Evolutionary conservation across 2,797 vertebrate genomes (phyloP).

Genomic region (Girardinus metallicus): DNA sequence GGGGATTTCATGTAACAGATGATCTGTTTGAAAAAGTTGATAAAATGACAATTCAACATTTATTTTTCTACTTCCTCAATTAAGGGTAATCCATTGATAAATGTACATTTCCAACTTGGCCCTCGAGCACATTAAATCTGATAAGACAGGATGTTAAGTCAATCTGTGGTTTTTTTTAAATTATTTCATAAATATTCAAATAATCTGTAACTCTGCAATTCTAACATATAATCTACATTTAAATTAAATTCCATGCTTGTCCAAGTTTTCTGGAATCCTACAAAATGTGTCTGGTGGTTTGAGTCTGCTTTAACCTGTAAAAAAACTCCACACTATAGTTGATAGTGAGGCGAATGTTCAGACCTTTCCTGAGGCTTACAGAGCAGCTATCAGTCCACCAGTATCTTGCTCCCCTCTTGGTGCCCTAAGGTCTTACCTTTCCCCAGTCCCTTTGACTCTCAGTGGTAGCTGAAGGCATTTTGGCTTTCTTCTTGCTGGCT

Average conservation of each 20-base stretch:
- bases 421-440: constrained; percentile 83
- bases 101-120: background rate
- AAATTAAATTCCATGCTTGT: too few species aligned
- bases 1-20: background rate
- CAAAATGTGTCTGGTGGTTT: background rate
- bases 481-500: constrained; percentile 99
- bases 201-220: background rate
- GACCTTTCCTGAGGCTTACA: background rate
- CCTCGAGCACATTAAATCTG: background rate
- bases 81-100: background rate
- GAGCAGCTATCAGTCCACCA: background rate
- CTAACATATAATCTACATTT: too few species aligned
- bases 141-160: background rate
- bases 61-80: background rate
- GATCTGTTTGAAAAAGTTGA: background rate
- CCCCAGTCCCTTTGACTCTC: constrained; percentile 99
- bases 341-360: background rate
- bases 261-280: too few species aligned
- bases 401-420: background rate
- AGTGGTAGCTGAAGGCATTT: constrained; percentile 97
- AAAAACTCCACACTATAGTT: background rate
- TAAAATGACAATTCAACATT: background rate
- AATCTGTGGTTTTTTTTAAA: background rate
- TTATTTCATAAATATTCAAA: background rate
- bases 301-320: background rate